Percentiles rank a stretch among this genome's conserved stretches.
Evolutionary conservation across 2,113 vertebrate species (phyloP).

Genomic region (Nothobranchius kuhntae): DNA sequence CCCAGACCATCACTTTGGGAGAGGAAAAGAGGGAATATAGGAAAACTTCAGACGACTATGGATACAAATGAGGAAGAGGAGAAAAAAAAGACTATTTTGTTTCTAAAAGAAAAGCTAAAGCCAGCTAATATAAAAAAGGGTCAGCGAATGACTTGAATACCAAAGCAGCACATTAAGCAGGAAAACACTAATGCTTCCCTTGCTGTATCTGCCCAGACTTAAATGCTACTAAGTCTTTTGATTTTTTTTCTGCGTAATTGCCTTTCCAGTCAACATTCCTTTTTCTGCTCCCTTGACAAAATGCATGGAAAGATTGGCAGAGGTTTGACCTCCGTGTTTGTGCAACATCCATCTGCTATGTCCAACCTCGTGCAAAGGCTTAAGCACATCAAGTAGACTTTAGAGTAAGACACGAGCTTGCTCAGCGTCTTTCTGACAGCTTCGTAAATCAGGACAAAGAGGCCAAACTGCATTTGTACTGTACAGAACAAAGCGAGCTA

Average conservation of each 20-base stretch:
- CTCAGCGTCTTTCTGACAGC: conserved; percentile 30
- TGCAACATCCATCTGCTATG: conserved; percentile 32
- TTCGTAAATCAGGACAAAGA: conserved; percentile 8
- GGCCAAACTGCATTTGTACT: conserved; percentile 1
- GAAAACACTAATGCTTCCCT: background rate
- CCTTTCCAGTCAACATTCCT: conserved; percentile 17
- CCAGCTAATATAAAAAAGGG: conserved; percentile 21
- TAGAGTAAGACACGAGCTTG: conserved; percentile 10
- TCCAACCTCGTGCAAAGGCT: conserved; percentile 7
- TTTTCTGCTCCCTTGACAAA: conserved; percentile 10
- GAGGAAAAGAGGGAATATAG: background rate
- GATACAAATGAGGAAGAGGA: conserved; percentile 18
- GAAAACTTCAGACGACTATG: conserved; percentile 38
- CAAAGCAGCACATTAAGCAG: conserved; percentile 14
- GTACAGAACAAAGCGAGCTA: conserved; percentile 3
- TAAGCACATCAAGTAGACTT: conserved; percentile 15
- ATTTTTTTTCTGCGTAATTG: conserved; percentile 5
- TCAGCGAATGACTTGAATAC: conserved; percentile 24
- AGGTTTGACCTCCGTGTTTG: conserved; percentile 32
- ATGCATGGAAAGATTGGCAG: background rate
- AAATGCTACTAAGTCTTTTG: background rate
- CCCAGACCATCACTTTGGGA: conserved; percentile 44
- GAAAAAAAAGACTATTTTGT: background rate
- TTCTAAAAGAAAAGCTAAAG: background rate
- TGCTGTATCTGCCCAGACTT: conserved; percentile 22